Evolutionary conservation across 2,888 invertebrate genomes (phyloP).

Genomic region (Perdita meconis): DNA sequence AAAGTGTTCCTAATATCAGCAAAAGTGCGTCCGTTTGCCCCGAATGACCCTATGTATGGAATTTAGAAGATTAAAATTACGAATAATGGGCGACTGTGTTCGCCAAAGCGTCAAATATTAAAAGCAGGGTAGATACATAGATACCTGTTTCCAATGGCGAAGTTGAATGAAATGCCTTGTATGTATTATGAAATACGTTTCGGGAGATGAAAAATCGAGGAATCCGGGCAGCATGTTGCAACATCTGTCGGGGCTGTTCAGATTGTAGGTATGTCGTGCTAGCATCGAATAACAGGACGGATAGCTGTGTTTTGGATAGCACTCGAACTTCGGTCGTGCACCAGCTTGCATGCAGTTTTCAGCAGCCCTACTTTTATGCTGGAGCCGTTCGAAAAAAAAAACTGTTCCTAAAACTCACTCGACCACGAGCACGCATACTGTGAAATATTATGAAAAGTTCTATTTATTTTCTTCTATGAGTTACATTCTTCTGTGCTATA

Average conservation of each 20-base stretch:
- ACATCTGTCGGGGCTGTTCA: constrained; percentile 37
- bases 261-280: constrained; percentile 18
- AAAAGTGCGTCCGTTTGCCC: no score
- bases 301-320: constrained; percentile 32
- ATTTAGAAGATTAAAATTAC: no score
- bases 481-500: no score
- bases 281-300: constrained; percentile 35
- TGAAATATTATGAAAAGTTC: not conserved
- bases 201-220: constrained; percentile 13
- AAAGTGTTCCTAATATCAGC: no score
- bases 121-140: no score
- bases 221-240: not conserved
- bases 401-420: not conserved
- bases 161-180: not conserved
- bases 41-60: no score
- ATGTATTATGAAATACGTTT: not conserved
- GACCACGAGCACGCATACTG: not conserved
- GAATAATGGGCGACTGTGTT: no score
- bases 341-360: constrained; percentile 25
- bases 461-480: not conserved
- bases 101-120: no score
- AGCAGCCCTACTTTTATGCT: not conserved
- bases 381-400: constrained; percentile 6
- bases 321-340: constrained; percentile 13
- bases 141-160: no score